phyloP scores from a whole-genome alignment of 2,888 invertebrate genomes.

The Luffia ferchaultella region DNA sequence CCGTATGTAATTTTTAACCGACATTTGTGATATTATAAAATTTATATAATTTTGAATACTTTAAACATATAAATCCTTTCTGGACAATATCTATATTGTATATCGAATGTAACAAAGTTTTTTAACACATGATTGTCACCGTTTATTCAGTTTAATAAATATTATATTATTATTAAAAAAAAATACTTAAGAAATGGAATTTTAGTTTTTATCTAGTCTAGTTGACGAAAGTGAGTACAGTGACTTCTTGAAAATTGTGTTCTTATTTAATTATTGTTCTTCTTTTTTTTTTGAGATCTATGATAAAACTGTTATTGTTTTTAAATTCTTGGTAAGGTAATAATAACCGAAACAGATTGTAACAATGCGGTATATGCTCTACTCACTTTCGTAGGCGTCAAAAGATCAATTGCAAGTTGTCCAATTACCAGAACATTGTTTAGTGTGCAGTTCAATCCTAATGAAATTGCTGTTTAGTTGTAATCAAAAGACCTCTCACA shows the following conservation, averaged over 20 bases:
- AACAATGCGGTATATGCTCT: background rate
- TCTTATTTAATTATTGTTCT: background rate
- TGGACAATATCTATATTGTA: no score
- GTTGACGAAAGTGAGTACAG: background rate
- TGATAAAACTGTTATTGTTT: background rate
- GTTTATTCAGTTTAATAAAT: background rate
- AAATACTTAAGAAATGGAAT: background rate
- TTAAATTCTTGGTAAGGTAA: background rate
- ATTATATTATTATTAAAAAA: background rate
- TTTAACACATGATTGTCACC: background rate
- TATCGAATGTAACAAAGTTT: background rate
- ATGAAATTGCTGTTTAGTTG: conserved; percentile 36
- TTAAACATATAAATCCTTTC: no score
- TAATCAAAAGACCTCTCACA: conserved; percentile 43
- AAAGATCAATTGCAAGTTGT: conserved; percentile 13
- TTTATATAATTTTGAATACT: no score
- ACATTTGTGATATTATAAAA: background rate
- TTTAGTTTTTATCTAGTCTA: background rate
- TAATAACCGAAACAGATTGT: background rate
- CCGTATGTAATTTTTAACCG: background rate
- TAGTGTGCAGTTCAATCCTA: conserved; percentile 16
- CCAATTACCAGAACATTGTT: conserved; percentile 18
- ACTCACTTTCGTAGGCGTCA: conserved; percentile 5
- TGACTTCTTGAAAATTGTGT: background rate
- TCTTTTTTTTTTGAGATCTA: background rate